Evolutionary conservation across 53 echinoderm and acorn worm genomes (phyloP).

Genomic region (Astropecten irregularis): DNA sequence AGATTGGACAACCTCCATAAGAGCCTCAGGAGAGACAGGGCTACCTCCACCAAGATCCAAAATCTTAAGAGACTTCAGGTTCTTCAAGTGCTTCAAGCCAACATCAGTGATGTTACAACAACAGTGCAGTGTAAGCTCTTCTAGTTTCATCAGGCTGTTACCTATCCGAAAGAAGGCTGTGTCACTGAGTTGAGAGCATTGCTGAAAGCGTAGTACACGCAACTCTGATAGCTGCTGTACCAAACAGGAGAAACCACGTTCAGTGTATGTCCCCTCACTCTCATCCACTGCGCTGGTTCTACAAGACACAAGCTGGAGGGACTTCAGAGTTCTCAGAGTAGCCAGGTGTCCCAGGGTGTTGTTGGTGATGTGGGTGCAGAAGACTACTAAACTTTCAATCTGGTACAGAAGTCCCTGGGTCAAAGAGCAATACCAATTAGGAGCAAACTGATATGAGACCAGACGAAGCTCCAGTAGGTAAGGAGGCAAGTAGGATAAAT

Average conservation of each 20-base stretch:
- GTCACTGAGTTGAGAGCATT: slow-evolving; percentile 50
- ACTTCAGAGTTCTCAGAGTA: slow-evolving; percentile 20
- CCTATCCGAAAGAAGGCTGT: slow-evolving; percentile 40
- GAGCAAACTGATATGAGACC: slow-evolving; percentile 24
- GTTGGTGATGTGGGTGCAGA: slow-evolving; percentile 40
- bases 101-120: slow-evolving; percentile 49
- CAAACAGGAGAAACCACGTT: slow-evolving; percentile 41
- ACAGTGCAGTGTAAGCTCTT: slow-evolving; percentile 44
- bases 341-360: slow-evolving; percentile 47
- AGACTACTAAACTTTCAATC: slow-evolving; percentile 32
- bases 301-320: slow-evolving; percentile 42
- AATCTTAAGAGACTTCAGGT: slow-evolving; percentile 24
- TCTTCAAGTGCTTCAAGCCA: slow-evolving; percentile 40
- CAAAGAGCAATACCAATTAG: slow-evolving; percentile 42
- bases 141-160: slow-evolving; percentile 46
- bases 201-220: slow-evolving; percentile 47
- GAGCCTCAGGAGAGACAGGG: slow-evolving; percentile 24
- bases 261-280: slow-evolving; percentile 45
- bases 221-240: slow-evolving; percentile 44
- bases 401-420: slow-evolving; percentile 45
- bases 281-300: slow-evolving; percentile 9
- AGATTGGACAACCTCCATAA: slow-evolving; percentile 27
- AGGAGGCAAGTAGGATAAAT: slow-evolving; percentile 17
- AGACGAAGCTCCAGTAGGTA: slow-evolving; percentile 23
- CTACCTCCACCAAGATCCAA: slow-evolving; percentile 37